phyloP scores from a whole-genome alignment of 1,140 invertebrate species.

The Bombus vancouverensis region DNA sequence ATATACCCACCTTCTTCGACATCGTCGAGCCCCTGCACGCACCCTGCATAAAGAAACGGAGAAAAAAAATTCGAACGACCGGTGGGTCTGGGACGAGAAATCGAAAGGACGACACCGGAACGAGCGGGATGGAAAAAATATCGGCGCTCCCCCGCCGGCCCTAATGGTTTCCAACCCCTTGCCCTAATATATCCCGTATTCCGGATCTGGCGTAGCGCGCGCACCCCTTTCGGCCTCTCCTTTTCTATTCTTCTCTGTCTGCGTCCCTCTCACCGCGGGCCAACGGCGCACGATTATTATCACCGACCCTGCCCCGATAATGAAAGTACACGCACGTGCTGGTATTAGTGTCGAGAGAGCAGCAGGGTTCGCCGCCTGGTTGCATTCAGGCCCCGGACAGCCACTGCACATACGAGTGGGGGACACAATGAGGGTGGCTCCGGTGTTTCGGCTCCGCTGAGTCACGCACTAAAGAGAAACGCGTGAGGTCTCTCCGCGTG shows the following conservation, averaged over 20 bases:
- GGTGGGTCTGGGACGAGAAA: not conserved
- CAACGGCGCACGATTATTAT: conserved; percentile 65
- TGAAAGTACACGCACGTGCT: conserved; percentile 62
- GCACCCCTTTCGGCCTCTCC: conserved; percentile 44
- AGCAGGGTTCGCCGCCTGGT: conserved; percentile 65
- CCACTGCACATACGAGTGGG: conserved; percentile 10
- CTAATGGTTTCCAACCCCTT: conserved; percentile 54
- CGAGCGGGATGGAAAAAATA: conserved; percentile 35
- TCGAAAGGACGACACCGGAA: conserved; percentile 39
- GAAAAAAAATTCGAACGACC: not conserved
- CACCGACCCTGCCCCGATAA: conserved; percentile 65
- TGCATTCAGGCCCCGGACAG: conserved; percentile 58
- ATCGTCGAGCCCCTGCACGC: not conserved
- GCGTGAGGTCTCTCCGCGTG: conserved; percentile 41
- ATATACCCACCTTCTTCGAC: not conserved
- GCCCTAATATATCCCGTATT: conserved; percentile 57
- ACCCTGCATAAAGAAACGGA: not conserved
- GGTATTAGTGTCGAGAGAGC: conserved; percentile 58
- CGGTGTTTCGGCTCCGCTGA: conserved; percentile 62
- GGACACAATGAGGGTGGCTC: conserved; percentile 52
- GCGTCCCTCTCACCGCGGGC: conserved; percentile 18
- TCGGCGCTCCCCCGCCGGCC: conserved; percentile 13
- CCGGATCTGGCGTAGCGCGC: conserved; percentile 25
- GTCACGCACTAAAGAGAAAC: conserved; percentile 63
- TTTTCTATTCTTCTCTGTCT: not conserved